phyloP scores from a whole-genome alignment of 2,888 invertebrate species.

The Dermolepida albohirtum region DNA sequence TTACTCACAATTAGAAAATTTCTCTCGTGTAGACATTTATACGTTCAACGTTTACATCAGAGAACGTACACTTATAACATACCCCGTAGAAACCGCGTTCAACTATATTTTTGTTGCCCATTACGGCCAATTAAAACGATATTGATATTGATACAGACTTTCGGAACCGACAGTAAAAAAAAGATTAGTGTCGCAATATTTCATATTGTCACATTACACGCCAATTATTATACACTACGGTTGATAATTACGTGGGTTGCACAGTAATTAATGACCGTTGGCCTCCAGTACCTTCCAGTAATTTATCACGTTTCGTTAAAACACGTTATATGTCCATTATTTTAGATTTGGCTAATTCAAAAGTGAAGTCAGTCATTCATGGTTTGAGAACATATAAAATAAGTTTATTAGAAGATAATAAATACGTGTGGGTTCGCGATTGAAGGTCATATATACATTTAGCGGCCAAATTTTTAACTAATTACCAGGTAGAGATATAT shows the following conservation, averaged over 20 bases:
- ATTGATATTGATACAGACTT: constrained; percentile 33
- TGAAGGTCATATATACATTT: too few species aligned
- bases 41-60: background rate
- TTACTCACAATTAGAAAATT: too few species aligned
- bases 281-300: constrained; percentile 19
- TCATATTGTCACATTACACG: constrained; percentile 38
- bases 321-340: constrained; percentile 31
- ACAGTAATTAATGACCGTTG: constrained; percentile 32
- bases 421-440: too few species aligned
- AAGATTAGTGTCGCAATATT: constrained; percentile 37
- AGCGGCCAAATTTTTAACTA: too few species aligned
- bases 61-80: background rate
- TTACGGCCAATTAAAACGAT: constrained; percentile 30
- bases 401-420: too few species aligned
- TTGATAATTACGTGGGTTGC: constrained; percentile 30
- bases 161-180: constrained; percentile 34
- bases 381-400: too few species aligned
- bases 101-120: constrained; percentile 22
- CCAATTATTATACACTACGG: constrained; percentile 34
- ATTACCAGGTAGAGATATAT: too few species aligned
- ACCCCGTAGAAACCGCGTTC: background rate
- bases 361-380: constrained; percentile 24
- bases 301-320: constrained; percentile 36
- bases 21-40: background rate
- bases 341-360: constrained; percentile 30